phyloP scores from a whole-genome alignment of 92 coral and sea anemone genomes.

The Actinernus sp. region DNA sequence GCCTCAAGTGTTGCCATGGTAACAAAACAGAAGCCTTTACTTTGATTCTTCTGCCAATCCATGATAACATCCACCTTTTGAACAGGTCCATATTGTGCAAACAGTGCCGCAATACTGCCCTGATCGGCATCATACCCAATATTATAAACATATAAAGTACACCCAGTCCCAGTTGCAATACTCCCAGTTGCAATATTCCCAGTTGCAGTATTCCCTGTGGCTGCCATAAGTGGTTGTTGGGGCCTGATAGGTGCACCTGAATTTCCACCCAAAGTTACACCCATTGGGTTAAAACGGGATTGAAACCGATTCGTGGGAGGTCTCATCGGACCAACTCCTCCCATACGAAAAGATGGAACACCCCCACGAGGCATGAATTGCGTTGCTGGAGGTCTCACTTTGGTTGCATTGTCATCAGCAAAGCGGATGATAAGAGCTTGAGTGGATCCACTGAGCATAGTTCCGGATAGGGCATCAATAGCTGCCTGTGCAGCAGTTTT shows the following conservation, averaged over 20 bases:
- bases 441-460: conserved; percentile 49
- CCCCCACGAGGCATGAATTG: conserved; percentile 23
- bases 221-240: conserved; percentile 45
- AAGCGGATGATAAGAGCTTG: conserved; percentile 66
- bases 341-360: conserved; percentile 14
- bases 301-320: conserved; percentile 70
- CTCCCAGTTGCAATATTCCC: too few species aligned
- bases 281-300: conserved; percentile 78
- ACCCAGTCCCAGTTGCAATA: conserved; percentile 35
- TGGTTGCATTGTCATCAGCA: conserved; percentile 81
- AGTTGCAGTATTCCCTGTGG: conserved; percentile 5
- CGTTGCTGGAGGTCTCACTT: conserved; percentile 63
- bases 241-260: conserved; percentile 32
- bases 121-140: conserved; percentile 70
- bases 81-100: conserved; percentile 67
- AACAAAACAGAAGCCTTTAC: conserved; percentile 88
- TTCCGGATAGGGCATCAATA: conserved; percentile 59
- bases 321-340: conserved; percentile 78
- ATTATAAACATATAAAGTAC: conserved; percentile 75
- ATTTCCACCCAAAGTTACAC: conserved; percentile 2
- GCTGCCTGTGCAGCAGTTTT: conserved; percentile 83
- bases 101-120: conserved; percentile 68
- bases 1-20: conserved; percentile 72
- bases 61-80: conserved; percentile 82
- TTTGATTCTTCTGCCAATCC: conserved; percentile 76